Base-by-base conservation (phyloP, 1,140 invertebrate genomes). In the Belonocnema kinseyi region DNA sequence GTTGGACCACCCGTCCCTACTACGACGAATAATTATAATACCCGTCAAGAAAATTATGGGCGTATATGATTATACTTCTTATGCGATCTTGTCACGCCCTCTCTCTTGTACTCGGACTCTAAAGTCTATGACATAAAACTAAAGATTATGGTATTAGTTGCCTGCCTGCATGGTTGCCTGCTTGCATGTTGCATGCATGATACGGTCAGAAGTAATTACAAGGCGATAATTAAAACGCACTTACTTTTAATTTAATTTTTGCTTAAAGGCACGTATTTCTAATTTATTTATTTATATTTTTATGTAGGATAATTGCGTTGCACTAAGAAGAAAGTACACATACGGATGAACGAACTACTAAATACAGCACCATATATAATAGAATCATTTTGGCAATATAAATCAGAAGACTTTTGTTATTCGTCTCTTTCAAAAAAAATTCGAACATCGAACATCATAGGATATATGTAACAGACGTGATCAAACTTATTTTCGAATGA, bases 1-100 rank as follows among this genome's bases (percentile, higher is more conserved):
- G 77, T 50, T 61, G 16, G 72, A 33, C 73, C 54, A 73, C 50
- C 51, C 52, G 56, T 66, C 76, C 73, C 56, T 54, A 54, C 53
- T 54, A 54, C 53, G n/a, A 54, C 53, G 53, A 54, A 54, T 54
- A 54, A 54, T 54, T 54, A 54, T 54, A 54, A 54, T 54, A 54
- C 53, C 10, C 17, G 53, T 54, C 53, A 11, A 54, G 53, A 54
- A 54, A 54, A 54, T 54, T 54, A 54, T 54, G 17, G 53, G 53
- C 17, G 53, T 54, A 54, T 54, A 19, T 54, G 53, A 54, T 54
- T 54, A 54, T 54, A 54, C 53, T 54, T 54, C 16, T 54, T 54
- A 54, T 54, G 17, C n/a, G 53, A 19, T 19, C 53, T 54, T n/a
- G 53, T 54, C 53, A 54, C 53, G 53, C 53, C 53, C 53, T 54